Conservation (phyloP, 2,113 vertebrate genomes). For the Heterotis niloticus region DNA sequence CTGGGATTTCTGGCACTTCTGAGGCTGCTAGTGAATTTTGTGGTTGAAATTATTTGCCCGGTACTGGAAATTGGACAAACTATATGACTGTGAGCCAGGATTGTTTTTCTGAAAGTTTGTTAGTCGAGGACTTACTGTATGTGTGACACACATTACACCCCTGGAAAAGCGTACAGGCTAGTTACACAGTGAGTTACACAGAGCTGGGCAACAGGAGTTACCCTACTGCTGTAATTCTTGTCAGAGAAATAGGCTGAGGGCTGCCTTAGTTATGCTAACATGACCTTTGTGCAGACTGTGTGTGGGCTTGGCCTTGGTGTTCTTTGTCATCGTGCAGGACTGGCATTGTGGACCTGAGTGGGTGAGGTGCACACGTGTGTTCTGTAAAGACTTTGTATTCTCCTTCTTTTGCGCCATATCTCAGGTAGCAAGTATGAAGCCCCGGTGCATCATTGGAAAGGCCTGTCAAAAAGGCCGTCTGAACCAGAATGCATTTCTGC, state of each 20-base stretch:
- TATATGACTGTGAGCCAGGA: too few species aligned
- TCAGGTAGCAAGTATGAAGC: constrained; percentile 87
- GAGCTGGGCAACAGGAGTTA: background rate
- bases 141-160: too few species aligned
- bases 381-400: background rate
- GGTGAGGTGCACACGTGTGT: background rate
- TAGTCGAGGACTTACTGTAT: too few species aligned
- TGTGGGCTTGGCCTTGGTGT: background rate
- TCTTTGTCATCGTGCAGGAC: background rate
- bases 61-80: too few species aligned
- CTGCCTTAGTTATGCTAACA: background rate
- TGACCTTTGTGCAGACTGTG: background rate
- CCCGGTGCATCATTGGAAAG: constrained; percentile 84
- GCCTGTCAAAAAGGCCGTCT: constrained; percentile 81
- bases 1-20: too few species aligned
- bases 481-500: constrained; percentile 47
- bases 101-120: too few species aligned
- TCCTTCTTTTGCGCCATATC: constrained; percentile 21
- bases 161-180: too few species aligned
- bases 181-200: background rate
- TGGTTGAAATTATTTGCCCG: too few species aligned
- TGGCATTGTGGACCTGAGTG: background rate
- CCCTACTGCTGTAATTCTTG: background rate
- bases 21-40: too few species aligned
- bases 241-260: background rate